These are phyloP conservation scores for Bombyx huttoni DNA, from an alignment of 2,888 invertebrate genomes.

Conservation along the genomic window DNA sequence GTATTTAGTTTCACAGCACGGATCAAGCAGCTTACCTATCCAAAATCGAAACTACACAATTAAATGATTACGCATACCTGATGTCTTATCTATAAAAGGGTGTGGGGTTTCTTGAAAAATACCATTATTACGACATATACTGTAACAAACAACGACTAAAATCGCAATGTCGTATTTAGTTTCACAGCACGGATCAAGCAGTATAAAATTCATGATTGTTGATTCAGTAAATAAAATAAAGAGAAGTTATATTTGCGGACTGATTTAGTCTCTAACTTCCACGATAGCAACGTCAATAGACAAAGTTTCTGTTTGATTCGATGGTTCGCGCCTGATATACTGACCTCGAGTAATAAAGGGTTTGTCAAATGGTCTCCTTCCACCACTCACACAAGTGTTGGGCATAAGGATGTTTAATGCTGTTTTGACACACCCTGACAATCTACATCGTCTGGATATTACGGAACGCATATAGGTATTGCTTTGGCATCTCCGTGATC, in stretches of 20 bases:
- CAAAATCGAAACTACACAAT: too few species aligned
- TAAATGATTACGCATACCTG: too few species aligned
- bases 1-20: background rate
- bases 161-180: background rate
- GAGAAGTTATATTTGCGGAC: constrained; percentile 4
- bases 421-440: too few species aligned
- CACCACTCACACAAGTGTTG: background rate
- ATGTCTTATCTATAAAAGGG: too few species aligned
- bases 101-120: too few species aligned
- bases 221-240: background rate
- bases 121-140: too few species aligned
- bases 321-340: constrained; percentile 37
- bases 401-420: background rate
- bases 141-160: background rate
- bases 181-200: background rate
- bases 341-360: constrained; percentile 11
- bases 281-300: constrained; percentile 42
- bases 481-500: too few species aligned
- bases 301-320: constrained; percentile 36
- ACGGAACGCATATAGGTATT: too few species aligned
- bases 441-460: too few species aligned
- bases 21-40: background rate
- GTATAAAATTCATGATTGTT: background rate
- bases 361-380: background rate
- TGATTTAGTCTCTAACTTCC: constrained; percentile 44